Evolutionary conservation across 2,797 vertebrate genomes (phyloP), one percentile per base, ranked within the genome.

Genomic region (Melopsittacus undulatus): DNA sequence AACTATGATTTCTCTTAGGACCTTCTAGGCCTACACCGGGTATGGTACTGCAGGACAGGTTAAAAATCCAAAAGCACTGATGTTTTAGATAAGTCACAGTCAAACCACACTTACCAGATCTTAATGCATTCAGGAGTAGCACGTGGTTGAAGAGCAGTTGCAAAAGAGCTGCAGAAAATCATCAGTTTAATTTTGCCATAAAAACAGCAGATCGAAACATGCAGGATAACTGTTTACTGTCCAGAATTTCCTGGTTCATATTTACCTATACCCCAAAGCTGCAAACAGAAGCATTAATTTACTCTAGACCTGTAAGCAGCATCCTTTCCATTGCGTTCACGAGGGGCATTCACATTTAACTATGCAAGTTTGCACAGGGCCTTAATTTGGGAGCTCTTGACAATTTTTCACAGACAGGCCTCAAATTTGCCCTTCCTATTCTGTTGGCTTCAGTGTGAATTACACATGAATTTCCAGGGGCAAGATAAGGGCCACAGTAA

Each of bases 381-480:
- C 56, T 84, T 93, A 40, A 72, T 80, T 87, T 80, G 77, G 56
- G 24, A 88, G 14, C 6, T 68, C 36, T 63, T 52, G 45, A 36
- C 84, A 73, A 59, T 77, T 90, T 92, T 92, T 83, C 83, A 89
- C 21, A 88, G 70, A 9, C 10, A 15, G 70, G 40, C n/a, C 67
- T 59, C 70, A 87, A 45, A 90, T 88, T 83, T 95, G 52, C 43
- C 57, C 52, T 89, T 90, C 57, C 84, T 64, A 43, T 42, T 81
- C 88, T 84, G 51, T 8, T 80, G 83, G 88, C 57, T 92, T 86
- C 87, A 77, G 42, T 40, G 46, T 87, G 75, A 93, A 89, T 94
- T 84, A 94, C 73, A 83, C 78, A 94, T 48, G 68, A 87, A 87
- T 89, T 94, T 95, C 64, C 69, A 89, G 83, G 64, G 82, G 88